Evolutionary conservation across 1,140 invertebrate species (phyloP), one percentile per base, ranked within the genome.

Genomic region (Daktulosphaira vitifoliae): DNA sequence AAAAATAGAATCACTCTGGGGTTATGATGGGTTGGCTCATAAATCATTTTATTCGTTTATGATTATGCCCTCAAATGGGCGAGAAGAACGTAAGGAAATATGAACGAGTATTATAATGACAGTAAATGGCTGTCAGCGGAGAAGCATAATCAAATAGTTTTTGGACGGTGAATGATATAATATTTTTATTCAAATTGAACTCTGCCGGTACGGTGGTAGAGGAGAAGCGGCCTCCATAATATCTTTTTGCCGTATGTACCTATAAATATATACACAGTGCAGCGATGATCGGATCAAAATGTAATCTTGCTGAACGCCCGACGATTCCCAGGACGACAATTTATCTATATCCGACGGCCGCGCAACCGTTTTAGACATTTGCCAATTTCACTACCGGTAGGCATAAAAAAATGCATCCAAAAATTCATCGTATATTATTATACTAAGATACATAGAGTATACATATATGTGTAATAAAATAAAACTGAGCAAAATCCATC

Each of bases 301-400:
- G 56, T 62, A 62, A 62, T 62, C 56, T 62, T 39, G 42, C 42
- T 62, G 42, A 48, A 48, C 42, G 56, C 23, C 42, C 22, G 46
- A 62, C 56, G 56, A 62, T 62, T 62, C 56, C 56, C 56, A 33
- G 26, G 56, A 25, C 56, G 44, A 62, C 56, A 48, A 62, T 62
- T 62, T 46, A 46, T 62, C 42, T 3, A 29, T 33, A 33, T n/a
- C 25, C 25, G 11, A 16, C 44, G 13, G n/a, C 56, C 42, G 39
- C 39, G 25, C 56, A 39, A 48, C 26, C 42, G 15, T 62, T 33
- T 48, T 48, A 62, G 56, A 62, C 56, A 16, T 62, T 62, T 48
- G 4, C 23, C 56, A 26, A 62, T 62, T 33, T 33, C 29, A 6
- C 29, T 33, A 33, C 29, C 29, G 29, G 11, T 11, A 33, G 5